phyloP scores from a whole-genome alignment of 2,113 vertebrate species.

The Entomyzon cyanotis region DNA sequence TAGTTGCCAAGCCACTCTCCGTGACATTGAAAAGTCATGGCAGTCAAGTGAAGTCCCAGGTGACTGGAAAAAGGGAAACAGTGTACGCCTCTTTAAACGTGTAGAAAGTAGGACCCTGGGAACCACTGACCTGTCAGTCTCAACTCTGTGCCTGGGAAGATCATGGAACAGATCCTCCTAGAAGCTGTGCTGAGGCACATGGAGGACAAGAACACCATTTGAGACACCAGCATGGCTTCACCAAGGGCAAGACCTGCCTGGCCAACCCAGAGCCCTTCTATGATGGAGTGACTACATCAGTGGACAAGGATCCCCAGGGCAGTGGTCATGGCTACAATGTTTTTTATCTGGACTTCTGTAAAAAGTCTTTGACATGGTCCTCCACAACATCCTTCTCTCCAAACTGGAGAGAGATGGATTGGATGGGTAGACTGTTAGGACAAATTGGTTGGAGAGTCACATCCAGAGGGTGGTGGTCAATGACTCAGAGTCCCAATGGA shows the following conservation, averaged over 20 bases:
- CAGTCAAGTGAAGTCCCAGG: not conserved
- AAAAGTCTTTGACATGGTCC: not conserved
- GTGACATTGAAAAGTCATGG: not conserved
- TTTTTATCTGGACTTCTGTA: not conserved
- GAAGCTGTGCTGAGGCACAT: not conserved
- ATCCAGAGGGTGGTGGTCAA: not conserved
- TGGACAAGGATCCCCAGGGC: not conserved
- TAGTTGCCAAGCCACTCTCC: not conserved
- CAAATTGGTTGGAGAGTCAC: not conserved
- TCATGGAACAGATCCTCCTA: not conserved
- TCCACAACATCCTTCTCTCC: not conserved
- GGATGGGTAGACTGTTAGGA: not conserved
- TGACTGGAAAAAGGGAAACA: not conserved
- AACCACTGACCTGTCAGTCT: not conserved
- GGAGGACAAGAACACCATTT: not conserved
- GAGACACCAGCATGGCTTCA: accelerated
- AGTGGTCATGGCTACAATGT: not conserved
- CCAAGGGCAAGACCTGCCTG: not conserved
- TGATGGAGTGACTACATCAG: not conserved
- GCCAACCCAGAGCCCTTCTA: not conserved
- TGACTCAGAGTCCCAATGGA: not conserved
- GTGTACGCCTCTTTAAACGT: not conserved
- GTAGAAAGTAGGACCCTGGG: not conserved
- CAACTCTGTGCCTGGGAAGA: not conserved
- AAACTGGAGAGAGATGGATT: not conserved